These are phyloP conservation scores for Drosophila neocordata DNA, from an alignment of 1,140 invertebrate species.

Conservation along the genomic window DNA sequence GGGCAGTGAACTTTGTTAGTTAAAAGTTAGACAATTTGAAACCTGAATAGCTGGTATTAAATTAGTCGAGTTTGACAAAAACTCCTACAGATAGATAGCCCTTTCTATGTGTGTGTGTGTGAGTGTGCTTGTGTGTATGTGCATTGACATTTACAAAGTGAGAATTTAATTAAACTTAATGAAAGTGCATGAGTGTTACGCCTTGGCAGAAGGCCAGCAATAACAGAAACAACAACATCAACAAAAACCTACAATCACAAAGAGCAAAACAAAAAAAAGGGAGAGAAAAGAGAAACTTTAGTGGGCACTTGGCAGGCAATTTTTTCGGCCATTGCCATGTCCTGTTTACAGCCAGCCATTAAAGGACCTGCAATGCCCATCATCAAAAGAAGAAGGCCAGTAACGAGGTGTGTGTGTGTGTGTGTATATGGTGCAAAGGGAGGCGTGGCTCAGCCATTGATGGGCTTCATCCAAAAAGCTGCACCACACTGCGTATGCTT, in stretches of 20 bases:
- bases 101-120: slow-evolving; percentile 20
- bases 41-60: slow-evolving; percentile 9
- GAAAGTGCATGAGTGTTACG: slow-evolving; percentile 67
- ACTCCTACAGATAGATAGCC: slow-evolving; percentile 45
- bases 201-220: slow-evolving; percentile 37
- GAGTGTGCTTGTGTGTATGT: slow-evolving; percentile 43
- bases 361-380: slow-evolving; percentile 22
- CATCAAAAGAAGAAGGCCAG: neutral
- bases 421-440: neutral
- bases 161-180: slow-evolving; percentile 80
- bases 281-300: slow-evolving; percentile 31
- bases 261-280: slow-evolving; percentile 36
- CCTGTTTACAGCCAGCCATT: slow-evolving; percentile 51
- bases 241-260: slow-evolving; percentile 19
- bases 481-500: slow-evolving; percentile 71
- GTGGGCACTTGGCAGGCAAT: slow-evolving; percentile 55
- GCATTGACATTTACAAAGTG: slow-evolving; percentile 80
- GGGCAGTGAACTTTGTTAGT: neutral
- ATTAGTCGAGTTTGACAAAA: slow-evolving; percentile 7
- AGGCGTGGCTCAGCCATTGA: slow-evolving; percentile 13
- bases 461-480: slow-evolving; percentile 41
- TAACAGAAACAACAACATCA: slow-evolving; percentile 5
- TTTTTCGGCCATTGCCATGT: slow-evolving; percentile 34
- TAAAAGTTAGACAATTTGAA: slow-evolving; percentile 3
- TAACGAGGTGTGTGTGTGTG: neutral